phyloP scores from a whole-genome alignment of 2,888 invertebrate species.

The Lingula anatina region DNA sequence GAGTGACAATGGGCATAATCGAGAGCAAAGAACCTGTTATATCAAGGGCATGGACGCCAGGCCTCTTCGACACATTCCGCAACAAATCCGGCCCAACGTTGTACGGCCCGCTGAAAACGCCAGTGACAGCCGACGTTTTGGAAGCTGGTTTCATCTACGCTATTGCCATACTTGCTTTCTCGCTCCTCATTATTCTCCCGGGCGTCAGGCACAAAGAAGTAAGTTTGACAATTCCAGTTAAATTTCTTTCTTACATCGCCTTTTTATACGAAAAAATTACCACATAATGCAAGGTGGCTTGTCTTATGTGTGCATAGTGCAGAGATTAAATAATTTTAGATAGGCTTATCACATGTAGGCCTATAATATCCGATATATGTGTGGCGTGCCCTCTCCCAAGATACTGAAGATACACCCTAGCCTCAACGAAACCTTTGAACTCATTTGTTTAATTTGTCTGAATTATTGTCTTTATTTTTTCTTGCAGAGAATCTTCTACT shows the following conservation, averaged over 20 bases:
- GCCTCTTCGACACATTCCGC: slow-evolving; percentile 64
- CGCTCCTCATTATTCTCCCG: slow-evolving; percentile 92
- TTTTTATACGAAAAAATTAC: too few species aligned
- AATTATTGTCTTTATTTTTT: neutral
- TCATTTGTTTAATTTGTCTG: too few species aligned
- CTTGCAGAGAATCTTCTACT: neutral
- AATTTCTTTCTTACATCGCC: too few species aligned
- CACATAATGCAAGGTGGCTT: too few species aligned
- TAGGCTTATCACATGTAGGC: too few species aligned
- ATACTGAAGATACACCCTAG: too few species aligned
- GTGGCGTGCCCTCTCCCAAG: too few species aligned
- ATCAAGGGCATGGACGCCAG: neutral
- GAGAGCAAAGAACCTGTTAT: neutral
- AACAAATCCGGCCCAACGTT: slow-evolving; percentile 94
- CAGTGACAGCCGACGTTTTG: slow-evolving; percentile 79
- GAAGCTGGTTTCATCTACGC: slow-evolving; percentile 57
- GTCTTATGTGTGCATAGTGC: too few species aligned
- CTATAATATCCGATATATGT: too few species aligned
- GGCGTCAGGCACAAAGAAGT: slow-evolving; percentile 59
- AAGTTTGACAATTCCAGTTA: too few species aligned
- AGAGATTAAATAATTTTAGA: too few species aligned
- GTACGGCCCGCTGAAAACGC: slow-evolving; percentile 89
- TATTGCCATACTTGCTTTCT: slow-evolving; percentile 85
- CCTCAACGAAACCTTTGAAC: too few species aligned
- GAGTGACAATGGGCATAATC: neutral